Evolutionary conservation across 1,140 invertebrate genomes (phyloP).

Genomic region (Anastatus disparis): DNA sequence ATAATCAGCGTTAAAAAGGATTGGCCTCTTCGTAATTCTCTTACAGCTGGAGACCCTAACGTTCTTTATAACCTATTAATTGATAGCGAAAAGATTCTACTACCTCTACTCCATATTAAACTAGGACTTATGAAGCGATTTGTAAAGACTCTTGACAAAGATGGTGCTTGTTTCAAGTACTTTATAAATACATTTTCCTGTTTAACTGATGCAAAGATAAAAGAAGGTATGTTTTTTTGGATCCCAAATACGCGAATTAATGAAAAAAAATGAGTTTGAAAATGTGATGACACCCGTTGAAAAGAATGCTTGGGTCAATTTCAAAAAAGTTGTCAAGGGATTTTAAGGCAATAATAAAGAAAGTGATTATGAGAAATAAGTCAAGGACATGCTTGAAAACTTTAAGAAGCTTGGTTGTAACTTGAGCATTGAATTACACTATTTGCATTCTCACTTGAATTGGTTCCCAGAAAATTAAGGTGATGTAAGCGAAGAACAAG

Average conservation of each 20-base stretch:
- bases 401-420: conserved; percentile 1
- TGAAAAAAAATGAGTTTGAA: background rate
- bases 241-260: conserved; percentile 46
- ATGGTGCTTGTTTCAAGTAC: conserved; percentile 52
- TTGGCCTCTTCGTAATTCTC: conserved; percentile 50
- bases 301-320: too few species aligned
- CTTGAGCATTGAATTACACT: conserved; percentile 53
- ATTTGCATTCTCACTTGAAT: conserved; percentile 48
- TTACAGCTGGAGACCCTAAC: conserved; percentile 51
- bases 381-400: too few species aligned
- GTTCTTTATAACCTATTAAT: conserved; percentile 55
- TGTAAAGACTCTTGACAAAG: conserved; percentile 53
- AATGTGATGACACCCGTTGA: too few species aligned
- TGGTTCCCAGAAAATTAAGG: conserved; percentile 50
- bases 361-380: too few species aligned
- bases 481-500: conserved; percentile 49
- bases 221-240: conserved; percentile 51
- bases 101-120: conserved; percentile 60
- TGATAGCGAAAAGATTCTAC: conserved; percentile 50
- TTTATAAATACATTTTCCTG: conserved; percentile 51
- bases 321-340: too few species aligned
- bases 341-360: too few species aligned
- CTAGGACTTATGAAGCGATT: conserved; percentile 57
- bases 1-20: conserved; percentile 49
- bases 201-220: conserved; percentile 50